A percentile compares a stretch with the other conserved stretches of the same genome.
phyloP scores from a whole-genome alignment of 1,140 invertebrate species.

The Macrobrachium rosenbergii region DNA sequence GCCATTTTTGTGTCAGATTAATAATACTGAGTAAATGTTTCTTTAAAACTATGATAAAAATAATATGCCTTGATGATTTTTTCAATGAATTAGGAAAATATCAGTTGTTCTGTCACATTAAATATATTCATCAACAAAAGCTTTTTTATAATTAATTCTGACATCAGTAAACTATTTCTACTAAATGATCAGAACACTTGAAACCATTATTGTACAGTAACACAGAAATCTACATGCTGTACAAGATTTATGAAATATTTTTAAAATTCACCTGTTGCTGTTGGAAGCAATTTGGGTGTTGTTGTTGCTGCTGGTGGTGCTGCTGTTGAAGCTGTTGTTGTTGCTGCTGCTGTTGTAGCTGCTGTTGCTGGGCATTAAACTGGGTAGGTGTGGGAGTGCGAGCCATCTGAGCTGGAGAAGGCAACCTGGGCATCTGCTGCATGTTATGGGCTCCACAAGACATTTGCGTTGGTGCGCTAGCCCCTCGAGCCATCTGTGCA shows the following conservation, averaged over 20 bases:
- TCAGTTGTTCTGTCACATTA: too few relatives aligned
- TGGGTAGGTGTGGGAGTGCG: conserved; percentile 50
- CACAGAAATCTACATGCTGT: too few relatives aligned
- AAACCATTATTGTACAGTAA: too few relatives aligned
- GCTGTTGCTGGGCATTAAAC: conserved; percentile 36
- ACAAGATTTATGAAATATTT: neutral
- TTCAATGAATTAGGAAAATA: too few relatives aligned
- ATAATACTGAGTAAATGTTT: too few relatives aligned
- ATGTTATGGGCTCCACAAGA: conserved; percentile 32
- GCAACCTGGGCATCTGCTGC: conserved; percentile 48
- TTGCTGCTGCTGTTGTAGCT: conserved; percentile 20
- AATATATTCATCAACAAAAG: too few relatives aligned
- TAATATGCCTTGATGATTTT: too few relatives aligned
- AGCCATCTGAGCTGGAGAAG: conserved; percentile 51
- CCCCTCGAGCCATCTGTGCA: conserved; percentile 1
- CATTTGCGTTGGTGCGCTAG: conserved; percentile 31
- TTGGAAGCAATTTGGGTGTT: conserved; percentile 44
- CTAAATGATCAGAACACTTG: too few relatives aligned
- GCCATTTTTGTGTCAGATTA: too few relatives aligned
- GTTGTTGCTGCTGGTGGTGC: neutral
- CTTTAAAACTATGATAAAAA: too few relatives aligned
- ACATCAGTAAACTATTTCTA: too few relatives aligned
- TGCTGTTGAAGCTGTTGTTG: neutral
- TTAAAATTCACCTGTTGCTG: conserved; percentile 26
- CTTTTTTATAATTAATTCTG: too few relatives aligned